Evolutionary conservation across 2,797 vertebrate species (phyloP), one percentile per base, ranked within the genome.

Genomic region (Pipistrellus pygmaeus): DNA sequence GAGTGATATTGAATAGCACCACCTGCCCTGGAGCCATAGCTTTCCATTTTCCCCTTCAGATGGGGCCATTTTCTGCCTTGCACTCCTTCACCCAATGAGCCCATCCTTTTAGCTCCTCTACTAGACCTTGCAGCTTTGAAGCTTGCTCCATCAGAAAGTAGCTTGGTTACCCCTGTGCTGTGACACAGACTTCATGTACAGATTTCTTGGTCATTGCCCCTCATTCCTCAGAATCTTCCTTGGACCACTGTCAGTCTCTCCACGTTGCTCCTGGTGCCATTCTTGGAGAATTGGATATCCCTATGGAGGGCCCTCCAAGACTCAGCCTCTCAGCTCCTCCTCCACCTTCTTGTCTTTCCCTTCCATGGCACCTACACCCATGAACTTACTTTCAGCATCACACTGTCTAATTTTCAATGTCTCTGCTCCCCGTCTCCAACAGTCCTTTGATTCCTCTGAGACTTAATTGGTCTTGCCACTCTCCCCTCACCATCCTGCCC

Each of bases 81-180:
- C 2, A 6, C 8, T 60, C 69, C 62, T 69, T 44, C 18, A 13
- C 7, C 13, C 48, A 1, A 1, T 5, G 23, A 21, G 71, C 48
- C n/a, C 12, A 0, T 30, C 11, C 32, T 41, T n/a, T n/a, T 27
- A 32, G 21, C 23, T 66, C 12, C 9, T n/a, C 23, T 77, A 55
- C 17, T 13, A 27, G 41, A 1, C 20, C 17, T n/a, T 17, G 35
- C 18, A 38, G n/a, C 64, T 73, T 69, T 32, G 32, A 81, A 53
- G 41, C 4, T 32, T 1, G 2, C 8, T 0, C 41, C n/a, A 0
- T 46, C 13, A 2, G 17, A 23, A 30, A n/a, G 38, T 13, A 14
- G 27, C 73, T 20, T 9, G 27, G 20, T 48, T 60, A 48, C 5
- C 20, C 21, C 13, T 9, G 64, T 32, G 27, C 44, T 60, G 32